Evolutionary conservation across 2,797 vertebrate species (phyloP).

Genomic region (Meriones psammophilus): DNA sequence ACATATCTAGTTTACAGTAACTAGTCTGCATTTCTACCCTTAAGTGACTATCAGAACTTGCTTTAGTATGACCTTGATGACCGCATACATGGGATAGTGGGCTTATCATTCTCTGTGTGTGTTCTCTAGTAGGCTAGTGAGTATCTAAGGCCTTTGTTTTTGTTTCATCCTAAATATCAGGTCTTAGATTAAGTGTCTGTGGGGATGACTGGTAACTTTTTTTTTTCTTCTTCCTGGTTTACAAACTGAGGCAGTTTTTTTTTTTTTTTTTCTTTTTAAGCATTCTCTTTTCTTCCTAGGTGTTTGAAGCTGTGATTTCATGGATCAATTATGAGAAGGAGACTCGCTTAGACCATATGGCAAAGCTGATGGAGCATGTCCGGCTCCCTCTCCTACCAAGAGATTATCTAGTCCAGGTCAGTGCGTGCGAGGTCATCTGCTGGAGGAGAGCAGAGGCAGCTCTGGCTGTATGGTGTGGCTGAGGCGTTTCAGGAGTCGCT

Average conservation of each 20-base stretch:
- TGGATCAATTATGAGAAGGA: conserved; percentile 98
- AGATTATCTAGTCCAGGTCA: conserved; percentile 97
- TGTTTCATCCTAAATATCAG: conserved; percentile 46
- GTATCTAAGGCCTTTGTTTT: background rate
- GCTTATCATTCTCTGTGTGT: background rate
- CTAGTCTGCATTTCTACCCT: conserved; percentile 12
- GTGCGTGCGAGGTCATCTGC: background rate
- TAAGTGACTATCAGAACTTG: background rate
- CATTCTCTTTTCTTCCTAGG: conserved; percentile 88
- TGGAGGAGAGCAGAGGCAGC: background rate
- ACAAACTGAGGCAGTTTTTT: conserved; percentile 13
- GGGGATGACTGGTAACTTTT: background rate
- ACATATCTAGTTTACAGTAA: background rate
- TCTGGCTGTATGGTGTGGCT: background rate
- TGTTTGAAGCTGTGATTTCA: conserved; percentile 96
- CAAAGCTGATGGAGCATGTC: conserved; percentile 97
- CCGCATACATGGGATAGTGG: background rate
- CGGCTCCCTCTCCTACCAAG: conserved; percentile 95
- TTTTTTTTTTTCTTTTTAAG: background rate
- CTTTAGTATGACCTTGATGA: background rate
- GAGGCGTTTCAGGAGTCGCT: background rate
- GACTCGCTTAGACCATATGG: conserved; percentile 95
- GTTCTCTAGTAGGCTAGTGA: background rate
- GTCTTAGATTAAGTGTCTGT: background rate
- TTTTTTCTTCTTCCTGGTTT: background rate